Evolutionary conservation across 2,113 vertebrate genomes (phyloP).

Genomic region (Rhinolophus sinicus): DNA sequence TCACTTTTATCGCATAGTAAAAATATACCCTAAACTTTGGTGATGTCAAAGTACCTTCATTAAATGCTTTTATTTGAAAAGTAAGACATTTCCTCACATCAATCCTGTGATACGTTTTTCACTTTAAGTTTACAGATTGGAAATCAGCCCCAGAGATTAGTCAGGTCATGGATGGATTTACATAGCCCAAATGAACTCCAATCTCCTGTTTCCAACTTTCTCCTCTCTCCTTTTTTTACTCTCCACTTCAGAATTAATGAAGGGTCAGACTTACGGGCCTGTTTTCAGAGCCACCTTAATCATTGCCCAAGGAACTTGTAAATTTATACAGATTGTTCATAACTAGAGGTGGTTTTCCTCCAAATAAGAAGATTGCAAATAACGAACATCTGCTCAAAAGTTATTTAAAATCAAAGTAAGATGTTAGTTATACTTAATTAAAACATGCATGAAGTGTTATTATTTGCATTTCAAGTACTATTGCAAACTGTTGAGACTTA

Average conservation of each 20-base stretch:
- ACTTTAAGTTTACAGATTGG: not conserved
- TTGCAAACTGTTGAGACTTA: not conserved
- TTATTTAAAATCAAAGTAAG: constrained; percentile 43
- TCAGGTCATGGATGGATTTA: not conserved
- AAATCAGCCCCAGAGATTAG: not conserved
- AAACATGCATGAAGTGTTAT: not conserved
- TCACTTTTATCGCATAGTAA: not conserved
- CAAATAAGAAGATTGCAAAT: not conserved
- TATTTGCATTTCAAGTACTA: not conserved
- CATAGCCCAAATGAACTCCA: not conserved
- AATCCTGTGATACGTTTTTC: not conserved
- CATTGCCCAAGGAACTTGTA: not conserved
- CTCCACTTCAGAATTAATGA: not conserved
- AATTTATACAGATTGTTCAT: not conserved
- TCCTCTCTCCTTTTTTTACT: not conserved
- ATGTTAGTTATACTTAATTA: not conserved
- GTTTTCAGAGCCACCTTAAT: not conserved
- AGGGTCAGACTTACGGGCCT: not conserved
- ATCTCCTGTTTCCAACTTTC: not conserved
- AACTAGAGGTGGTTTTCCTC: not conserved
- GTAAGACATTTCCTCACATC: not conserved
- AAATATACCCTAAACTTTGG: not conserved
- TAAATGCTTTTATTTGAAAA: not conserved
- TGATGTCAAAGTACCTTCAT: not conserved
- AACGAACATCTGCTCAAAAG: constrained; percentile 18